Evolutionary conservation across 2,797 vertebrate genomes (phyloP).

Genomic region (Cossypha dichroa): DNA sequence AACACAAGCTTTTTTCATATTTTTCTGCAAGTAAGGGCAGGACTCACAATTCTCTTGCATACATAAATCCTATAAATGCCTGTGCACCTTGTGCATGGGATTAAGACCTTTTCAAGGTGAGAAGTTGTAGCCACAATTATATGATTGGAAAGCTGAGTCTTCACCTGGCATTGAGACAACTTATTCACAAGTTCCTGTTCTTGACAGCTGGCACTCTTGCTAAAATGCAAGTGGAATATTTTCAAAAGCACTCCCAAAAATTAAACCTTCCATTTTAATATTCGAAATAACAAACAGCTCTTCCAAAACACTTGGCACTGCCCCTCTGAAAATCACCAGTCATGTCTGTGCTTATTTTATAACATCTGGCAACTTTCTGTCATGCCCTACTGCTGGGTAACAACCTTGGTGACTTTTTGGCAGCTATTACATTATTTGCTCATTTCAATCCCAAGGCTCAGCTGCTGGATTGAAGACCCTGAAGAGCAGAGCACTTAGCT

Average conservation of each 20-base stretch:
- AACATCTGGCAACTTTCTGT: background rate
- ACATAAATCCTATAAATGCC: conserved; percentile 29
- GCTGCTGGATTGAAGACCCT: background rate
- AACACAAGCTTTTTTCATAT: background rate
- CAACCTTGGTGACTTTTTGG: background rate
- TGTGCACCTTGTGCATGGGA: background rate
- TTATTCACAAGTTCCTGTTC: background rate
- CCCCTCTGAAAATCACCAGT: background rate
- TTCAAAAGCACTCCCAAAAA: background rate
- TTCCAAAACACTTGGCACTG: background rate
- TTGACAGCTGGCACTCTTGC: background rate
- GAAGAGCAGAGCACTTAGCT: background rate
- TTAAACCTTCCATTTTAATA: background rate
- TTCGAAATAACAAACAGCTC: background rate
- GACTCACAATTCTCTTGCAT: background rate
- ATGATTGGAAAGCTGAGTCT: conserved; percentile 19
- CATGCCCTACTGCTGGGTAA: background rate
- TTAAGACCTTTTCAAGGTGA: conserved; percentile 34
- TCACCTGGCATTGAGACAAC: conserved; percentile 6
- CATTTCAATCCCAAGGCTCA: background rate
- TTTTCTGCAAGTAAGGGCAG: conserved; percentile 30
- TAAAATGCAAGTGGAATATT: background rate
- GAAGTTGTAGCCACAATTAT: background rate
- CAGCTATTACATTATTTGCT: background rate
- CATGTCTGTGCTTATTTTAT: background rate